Base-by-base conservation (phyloP, 2,797 vertebrate genomes). In the Molossus alvarezi region DNA sequence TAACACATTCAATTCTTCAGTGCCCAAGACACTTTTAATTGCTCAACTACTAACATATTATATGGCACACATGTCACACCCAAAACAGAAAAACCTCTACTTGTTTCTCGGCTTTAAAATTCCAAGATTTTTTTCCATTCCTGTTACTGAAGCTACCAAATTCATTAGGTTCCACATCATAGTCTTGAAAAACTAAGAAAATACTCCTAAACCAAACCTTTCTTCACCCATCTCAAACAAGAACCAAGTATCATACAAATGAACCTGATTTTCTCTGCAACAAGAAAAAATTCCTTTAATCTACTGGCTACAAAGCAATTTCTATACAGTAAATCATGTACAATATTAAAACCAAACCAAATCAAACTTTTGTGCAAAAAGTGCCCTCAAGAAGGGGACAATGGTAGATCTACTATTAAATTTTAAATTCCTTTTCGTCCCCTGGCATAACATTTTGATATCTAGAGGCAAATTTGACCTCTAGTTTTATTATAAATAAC, bases 141-240 rank as follows among this genome's bases (percentile, higher is more conserved):
- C n/a, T 94, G 11, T 29, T 95, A 53, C 4, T n/a, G 9, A 80
- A 90, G 64, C 53, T 81, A 91, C 51, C 77, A 37, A 82, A 67
- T 23, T 29, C 37, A 27, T 41, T 75, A 80, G 25, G 25, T 29
- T 79, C 27, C 53, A 72, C 18, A 45, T 57, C 29, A 64, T 41
- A 80, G 41, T 92, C 65, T 65, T 89, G 55, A 94, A 93, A n/a
- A 90, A 95, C 27, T 90, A 93, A 95, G 37, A 69, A 93, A 86
- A 88, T 53, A 94, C 64, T 80, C 79, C 60, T 45, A 90, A 92
- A 91, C 60, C 48, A 89, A 79, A 94, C 20, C 25, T 91, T 75
- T 58, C 41, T 85, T 79, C 37, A 88, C 23, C 45, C 51, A 60
- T 17, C 14, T 75, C 60, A 90, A 94, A 81, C 27, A 87, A 91